phyloP scores from a whole-genome alignment of 2,113 vertebrate species.

The Pterocles orientalis region DNA sequence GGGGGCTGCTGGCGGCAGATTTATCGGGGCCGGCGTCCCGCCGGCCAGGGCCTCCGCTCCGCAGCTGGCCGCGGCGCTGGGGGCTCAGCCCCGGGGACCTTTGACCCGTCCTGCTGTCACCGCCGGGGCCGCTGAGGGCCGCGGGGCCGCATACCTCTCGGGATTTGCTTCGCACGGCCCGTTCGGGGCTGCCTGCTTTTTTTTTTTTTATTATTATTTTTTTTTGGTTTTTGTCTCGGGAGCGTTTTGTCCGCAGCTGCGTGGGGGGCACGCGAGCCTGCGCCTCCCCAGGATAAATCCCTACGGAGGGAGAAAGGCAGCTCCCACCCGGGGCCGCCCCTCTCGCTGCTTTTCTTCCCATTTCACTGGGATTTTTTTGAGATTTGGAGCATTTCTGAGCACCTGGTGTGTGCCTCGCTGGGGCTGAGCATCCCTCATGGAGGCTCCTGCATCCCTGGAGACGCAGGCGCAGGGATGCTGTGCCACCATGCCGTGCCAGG shows the following conservation, averaged over 20 bases:
- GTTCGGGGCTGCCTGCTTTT: not conserved
- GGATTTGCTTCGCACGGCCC: slow-evolving; percentile 75
- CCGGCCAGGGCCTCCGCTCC: slow-evolving; percentile 61
- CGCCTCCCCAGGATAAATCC: not conserved
- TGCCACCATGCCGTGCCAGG: not conserved
- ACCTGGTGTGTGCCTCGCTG: not conserved
- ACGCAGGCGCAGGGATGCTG: fast-evolving
- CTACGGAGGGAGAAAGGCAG: not conserved
- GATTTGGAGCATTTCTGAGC: not conserved
- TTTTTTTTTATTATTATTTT: not conserved
- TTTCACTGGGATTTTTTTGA: not conserved
- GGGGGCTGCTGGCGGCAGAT: slow-evolving; percentile 74
- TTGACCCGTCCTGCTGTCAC: slow-evolving; percentile 83
- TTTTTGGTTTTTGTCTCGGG: not conserved
- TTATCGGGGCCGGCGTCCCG: slow-evolving; percentile 74
- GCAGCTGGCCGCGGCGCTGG: slow-evolving; percentile 78
- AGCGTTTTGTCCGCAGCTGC: slow-evolving; percentile 29
- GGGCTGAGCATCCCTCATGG: not conserved
- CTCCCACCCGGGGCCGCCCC: not conserved
- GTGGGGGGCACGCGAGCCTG: not conserved
- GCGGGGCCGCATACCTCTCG: slow-evolving; percentile 76
- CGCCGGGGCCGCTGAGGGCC: slow-evolving; percentile 76
- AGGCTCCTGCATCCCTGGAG: not conserved
- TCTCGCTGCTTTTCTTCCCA: not conserved
- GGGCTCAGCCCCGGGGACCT: slow-evolving; percentile 80